Conservation (phyloP, 2,888 invertebrate genomes). For the Rhopalosiphum nymphaeae region DNA sequence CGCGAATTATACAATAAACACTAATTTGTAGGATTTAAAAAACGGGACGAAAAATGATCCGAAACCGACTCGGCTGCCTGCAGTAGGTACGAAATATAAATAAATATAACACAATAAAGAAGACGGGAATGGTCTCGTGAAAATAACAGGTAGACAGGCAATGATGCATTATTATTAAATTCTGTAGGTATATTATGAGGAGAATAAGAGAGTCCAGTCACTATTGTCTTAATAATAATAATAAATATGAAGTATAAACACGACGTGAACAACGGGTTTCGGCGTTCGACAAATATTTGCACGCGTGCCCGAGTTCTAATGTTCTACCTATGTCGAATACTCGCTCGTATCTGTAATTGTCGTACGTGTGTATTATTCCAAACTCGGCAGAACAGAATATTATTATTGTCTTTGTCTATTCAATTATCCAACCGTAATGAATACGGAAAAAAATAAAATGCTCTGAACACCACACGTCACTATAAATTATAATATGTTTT, state of each 20-base stretch:
- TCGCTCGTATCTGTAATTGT: background rate
- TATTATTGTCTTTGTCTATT: background rate
- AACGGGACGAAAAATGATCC: background rate
- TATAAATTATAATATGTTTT: background rate
- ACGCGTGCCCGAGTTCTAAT: conserved; percentile 21
- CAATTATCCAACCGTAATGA: background rate
- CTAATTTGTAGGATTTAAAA: background rate
- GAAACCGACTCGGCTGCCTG: background rate
- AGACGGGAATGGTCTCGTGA: background rate
- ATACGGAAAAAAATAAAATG: background rate
- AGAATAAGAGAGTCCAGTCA: background rate
- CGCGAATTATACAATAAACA: background rate
- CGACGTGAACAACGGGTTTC: conserved; percentile 4
- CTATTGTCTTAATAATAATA: conserved; percentile 4
- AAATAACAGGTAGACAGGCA: background rate
- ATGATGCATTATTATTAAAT: background rate
- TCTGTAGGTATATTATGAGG: background rate
- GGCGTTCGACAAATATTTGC: background rate
- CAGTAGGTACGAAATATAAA: background rate
- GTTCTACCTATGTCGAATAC: background rate
- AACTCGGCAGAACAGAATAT: conserved; percentile 2
- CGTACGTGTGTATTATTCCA: background rate
- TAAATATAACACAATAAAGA: background rate
- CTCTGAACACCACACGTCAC: background rate
- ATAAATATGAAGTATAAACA: background rate